Conservation (phyloP, 2,888 invertebrate genomes). For the Ophion ventricosus region DNA sequence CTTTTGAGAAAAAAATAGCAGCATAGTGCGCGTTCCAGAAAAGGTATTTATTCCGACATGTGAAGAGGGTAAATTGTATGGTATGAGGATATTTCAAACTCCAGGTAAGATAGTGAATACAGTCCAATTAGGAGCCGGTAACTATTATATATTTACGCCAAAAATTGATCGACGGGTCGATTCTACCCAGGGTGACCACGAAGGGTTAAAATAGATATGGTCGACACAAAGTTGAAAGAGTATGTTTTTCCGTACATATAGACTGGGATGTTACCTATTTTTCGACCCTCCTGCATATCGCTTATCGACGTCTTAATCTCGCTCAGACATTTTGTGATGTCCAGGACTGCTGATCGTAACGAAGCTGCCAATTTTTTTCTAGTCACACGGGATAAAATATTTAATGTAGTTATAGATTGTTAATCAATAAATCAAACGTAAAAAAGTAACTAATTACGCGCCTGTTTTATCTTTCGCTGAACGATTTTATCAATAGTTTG, state of each 20-base stretch:
- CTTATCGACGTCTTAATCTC: constrained; percentile 68
- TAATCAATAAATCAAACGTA: neutral
- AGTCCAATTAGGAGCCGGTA: too few species aligned
- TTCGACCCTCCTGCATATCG: constrained; percentile 69
- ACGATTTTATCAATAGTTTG: too few species aligned
- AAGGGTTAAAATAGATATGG: neutral
- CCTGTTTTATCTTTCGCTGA: too few species aligned
- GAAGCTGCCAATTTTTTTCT: constrained; percentile 56
- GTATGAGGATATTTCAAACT: too few species aligned
- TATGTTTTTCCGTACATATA: neutral
- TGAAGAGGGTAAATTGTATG: too few species aligned
- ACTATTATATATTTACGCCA: too few species aligned
- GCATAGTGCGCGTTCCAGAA: too few species aligned
- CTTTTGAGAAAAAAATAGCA: too few species aligned
- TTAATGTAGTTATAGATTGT: constrained; percentile 25
- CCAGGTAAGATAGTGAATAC: too few species aligned
- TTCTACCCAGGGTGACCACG: too few species aligned
- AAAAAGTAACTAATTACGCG: neutral
- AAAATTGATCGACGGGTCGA: too few species aligned
- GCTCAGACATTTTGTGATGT: constrained; percentile 71
- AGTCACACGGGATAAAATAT: neutral
- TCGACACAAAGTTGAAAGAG: neutral
- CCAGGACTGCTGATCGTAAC: constrained; percentile 65
- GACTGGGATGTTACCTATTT: constrained; percentile 72
- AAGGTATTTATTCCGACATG: too few species aligned